phyloP scores from a whole-genome alignment of 2,888 invertebrate genomes.

The Catonia carolina region DNA sequence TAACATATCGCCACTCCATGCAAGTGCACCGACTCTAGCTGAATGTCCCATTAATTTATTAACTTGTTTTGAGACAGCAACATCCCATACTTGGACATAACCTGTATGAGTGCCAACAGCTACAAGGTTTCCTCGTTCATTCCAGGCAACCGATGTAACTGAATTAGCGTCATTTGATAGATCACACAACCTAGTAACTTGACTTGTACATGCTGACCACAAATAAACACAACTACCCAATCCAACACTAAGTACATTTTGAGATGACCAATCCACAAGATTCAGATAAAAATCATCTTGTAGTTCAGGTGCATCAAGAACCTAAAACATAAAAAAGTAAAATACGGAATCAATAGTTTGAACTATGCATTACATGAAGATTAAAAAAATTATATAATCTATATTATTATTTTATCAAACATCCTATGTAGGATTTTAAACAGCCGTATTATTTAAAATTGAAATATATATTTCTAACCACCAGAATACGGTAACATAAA shows the following conservation, averaged over 20 bases:
- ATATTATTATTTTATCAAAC: too few relatives aligned
- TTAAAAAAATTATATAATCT: too few relatives aligned
- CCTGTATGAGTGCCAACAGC: constrained; percentile 98
- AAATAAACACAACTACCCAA: constrained; percentile 96
- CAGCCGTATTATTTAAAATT: too few relatives aligned
- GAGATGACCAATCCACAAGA: constrained; percentile 98
- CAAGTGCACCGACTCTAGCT: constrained; percentile 86
- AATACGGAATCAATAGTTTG: too few relatives aligned
- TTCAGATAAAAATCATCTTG: constrained; percentile 99
- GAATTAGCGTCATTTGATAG: constrained; percentile 87
- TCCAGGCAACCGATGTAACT: constrained; percentile 98
- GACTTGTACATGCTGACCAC: constrained; percentile 98
- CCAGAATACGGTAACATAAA: too few relatives aligned
- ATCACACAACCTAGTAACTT: constrained; percentile 94
- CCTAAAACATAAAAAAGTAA: constrained; percentile 36
- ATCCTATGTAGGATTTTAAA: too few relatives aligned
- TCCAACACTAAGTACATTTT: constrained; percentile 96
- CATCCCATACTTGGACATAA: constrained; percentile 97
- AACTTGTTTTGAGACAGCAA: constrained; percentile 83
- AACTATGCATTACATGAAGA: too few relatives aligned
- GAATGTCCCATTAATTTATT: constrained; percentile 87
- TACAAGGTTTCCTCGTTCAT: constrained; percentile 81
- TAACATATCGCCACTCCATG: constrained; percentile 95
- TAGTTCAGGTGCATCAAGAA: constrained; percentile 90
- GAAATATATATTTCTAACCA: too few relatives aligned